These are phyloP conservation scores for Habroteleia sp. DNA, from an alignment of 2,888 invertebrate genomes.

Conservation along the genomic window DNA sequence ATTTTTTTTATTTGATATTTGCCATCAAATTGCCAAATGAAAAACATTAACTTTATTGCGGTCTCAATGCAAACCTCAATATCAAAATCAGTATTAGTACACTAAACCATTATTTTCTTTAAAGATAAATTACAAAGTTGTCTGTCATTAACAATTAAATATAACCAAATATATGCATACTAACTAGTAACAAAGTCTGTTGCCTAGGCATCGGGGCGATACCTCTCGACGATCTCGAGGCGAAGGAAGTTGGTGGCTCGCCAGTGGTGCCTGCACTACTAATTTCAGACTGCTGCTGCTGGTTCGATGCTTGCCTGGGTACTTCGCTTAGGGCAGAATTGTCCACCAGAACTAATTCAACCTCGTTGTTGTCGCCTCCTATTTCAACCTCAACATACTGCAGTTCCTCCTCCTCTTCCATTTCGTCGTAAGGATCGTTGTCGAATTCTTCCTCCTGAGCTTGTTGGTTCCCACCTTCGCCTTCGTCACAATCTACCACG, in stretches of 20 bases:
- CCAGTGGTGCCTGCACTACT: conserved; percentile 84
- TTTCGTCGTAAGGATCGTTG: conserved; percentile 82
- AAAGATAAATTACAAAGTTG: too few species aligned
- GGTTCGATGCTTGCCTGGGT: conserved; percentile 83
- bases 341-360: conserved; percentile 85
- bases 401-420: conserved; percentile 79
- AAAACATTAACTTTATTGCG: too few species aligned
- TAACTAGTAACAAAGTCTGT: conserved; percentile 81
- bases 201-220: conserved; percentile 82
- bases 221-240: conserved; percentile 78
- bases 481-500: conserved; percentile 90
- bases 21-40: too few species aligned
- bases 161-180: too few species aligned
- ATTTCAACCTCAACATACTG: conserved; percentile 80
- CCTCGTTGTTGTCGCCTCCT: conserved; percentile 85
- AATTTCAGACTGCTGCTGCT: conserved; percentile 83
- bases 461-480: conserved; percentile 82
- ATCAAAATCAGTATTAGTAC: too few species aligned
- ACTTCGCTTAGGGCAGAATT: conserved; percentile 82
- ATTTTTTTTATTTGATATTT: too few species aligned
- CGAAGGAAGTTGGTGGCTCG: conserved; percentile 75
- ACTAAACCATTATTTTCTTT: too few species aligned
- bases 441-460: conserved; percentile 82
- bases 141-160: too few species aligned
- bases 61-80: too few species aligned